Percentiles rank a stretch among this genome's conserved stretches.
Evolutionary conservation across 2,888 invertebrate genomes (phyloP).

Genomic region (Mythimna loreyi): DNA sequence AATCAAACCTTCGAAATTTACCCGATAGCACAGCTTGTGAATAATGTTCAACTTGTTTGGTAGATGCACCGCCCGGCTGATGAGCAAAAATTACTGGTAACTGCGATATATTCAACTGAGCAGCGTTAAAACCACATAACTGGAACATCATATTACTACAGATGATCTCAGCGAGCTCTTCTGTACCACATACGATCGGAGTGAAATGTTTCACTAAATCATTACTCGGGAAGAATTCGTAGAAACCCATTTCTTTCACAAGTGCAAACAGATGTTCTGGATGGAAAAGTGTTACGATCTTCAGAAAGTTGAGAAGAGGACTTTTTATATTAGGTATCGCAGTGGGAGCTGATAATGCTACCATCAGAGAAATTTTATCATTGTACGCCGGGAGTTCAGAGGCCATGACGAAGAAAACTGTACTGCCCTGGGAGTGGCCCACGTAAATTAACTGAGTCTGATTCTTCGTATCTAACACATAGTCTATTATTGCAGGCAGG

Average conservation of each 20-base stretch:
- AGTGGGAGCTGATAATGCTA: constrained; percentile 70
- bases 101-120: constrained; percentile 50
- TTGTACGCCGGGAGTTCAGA: constrained; percentile 91
- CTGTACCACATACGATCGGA: constrained; percentile 38
- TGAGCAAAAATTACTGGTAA: constrained; percentile 60
- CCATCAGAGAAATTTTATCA: constrained; percentile 88
- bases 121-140: constrained; percentile 49
- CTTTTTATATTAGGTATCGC: constrained; percentile 65
- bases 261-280: constrained; percentile 45
- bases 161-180: constrained; percentile 42
- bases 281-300: constrained; percentile 42
- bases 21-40: constrained; percentile 60
- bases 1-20: constrained; percentile 62
- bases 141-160: constrained; percentile 52
- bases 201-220: constrained; percentile 35
- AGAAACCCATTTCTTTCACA: constrained; percentile 36
- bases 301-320: constrained; percentile 50
- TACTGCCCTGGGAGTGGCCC: constrained; percentile 94
- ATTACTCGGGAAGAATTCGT: constrained; percentile 46
- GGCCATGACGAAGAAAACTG: constrained; percentile 92
- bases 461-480: constrained; percentile 89
- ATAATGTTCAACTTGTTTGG: constrained; percentile 78
- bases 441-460: constrained; percentile 92
- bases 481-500: constrained; percentile 94
- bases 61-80: constrained; percentile 79